Conservation (phyloP, 2,113 vertebrate genomes). For the Myiozetetes cayanensis region DNA sequence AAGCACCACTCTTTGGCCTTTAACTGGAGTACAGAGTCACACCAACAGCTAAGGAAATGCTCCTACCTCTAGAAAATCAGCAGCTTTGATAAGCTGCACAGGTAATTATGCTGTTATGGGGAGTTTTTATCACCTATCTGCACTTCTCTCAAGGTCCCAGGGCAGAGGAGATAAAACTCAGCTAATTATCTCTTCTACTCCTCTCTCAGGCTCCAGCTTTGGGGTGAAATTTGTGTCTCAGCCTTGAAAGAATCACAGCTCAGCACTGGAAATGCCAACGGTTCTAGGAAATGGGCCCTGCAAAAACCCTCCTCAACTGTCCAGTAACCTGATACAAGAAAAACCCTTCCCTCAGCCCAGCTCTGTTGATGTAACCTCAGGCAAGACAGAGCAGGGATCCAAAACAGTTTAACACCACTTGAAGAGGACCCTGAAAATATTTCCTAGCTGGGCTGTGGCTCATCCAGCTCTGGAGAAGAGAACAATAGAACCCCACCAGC, state of each 20-base stretch:
- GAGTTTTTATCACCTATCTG: neutral
- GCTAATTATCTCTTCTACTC: neutral
- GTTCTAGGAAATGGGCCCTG: neutral
- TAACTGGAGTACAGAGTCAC: neutral
- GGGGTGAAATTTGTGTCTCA: neutral
- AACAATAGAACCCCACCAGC: neutral
- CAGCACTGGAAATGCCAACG: neutral
- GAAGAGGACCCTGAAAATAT: neutral
- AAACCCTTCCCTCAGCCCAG: neutral
- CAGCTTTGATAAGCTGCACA: neutral
- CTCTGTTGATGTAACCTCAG: neutral
- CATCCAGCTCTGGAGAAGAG: neutral
- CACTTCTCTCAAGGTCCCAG: neutral
- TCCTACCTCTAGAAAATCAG: neutral
- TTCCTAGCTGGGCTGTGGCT: neutral
- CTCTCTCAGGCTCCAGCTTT: neutral
- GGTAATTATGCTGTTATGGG: neutral
- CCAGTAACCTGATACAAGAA: neutral
- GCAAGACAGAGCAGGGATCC: neutral
- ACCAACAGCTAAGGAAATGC: neutral
- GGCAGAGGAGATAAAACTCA: neutral
- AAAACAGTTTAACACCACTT: neutral
- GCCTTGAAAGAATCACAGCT: neutral
- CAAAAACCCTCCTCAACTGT: neutral
- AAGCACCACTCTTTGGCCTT: neutral